These are phyloP conservation scores for Microcebus griseorufus DNA, from an alignment of 2,113 vertebrate genomes.

Conservation along the genomic window DNA sequence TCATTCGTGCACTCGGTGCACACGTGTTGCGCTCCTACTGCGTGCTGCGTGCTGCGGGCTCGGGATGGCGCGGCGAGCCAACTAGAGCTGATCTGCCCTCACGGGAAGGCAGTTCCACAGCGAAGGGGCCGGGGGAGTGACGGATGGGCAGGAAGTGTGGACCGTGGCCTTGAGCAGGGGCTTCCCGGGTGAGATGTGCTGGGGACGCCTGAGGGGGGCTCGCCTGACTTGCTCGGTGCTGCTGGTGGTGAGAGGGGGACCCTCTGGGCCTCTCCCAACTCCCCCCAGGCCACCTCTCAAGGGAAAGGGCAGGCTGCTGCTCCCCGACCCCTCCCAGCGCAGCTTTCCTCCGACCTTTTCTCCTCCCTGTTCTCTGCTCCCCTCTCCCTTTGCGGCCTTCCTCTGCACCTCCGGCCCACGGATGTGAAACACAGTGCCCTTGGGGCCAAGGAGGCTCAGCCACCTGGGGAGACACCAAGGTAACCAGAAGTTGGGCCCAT, in stretches of 20 bases:
- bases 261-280: no score
- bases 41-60: neutral
- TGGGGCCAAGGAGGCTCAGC: neutral
- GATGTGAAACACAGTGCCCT: no score
- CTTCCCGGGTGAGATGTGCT: neutral
- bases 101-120: neutral
- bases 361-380: neutral
- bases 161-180: neutral
- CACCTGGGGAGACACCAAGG: neutral
- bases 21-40: neutral
- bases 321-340: neutral
- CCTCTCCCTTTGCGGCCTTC: neutral
- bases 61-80: fast-evolving
- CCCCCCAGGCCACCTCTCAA: neutral
- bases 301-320: neutral
- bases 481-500: neutral
- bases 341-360: neutral
- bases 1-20: neutral
- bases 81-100: neutral
- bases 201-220: neutral
- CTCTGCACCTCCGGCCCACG: neutral
- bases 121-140: fast-evolving
- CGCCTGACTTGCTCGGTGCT: no score
- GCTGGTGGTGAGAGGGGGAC: no score
- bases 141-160: fast-evolving